Percentiles rank a stretch among this genome's conserved stretches.
These are phyloP conservation scores for Atlantisia rogersi DNA, from an alignment of 2,113 vertebrate species.

Conservation along the genomic window DNA sequence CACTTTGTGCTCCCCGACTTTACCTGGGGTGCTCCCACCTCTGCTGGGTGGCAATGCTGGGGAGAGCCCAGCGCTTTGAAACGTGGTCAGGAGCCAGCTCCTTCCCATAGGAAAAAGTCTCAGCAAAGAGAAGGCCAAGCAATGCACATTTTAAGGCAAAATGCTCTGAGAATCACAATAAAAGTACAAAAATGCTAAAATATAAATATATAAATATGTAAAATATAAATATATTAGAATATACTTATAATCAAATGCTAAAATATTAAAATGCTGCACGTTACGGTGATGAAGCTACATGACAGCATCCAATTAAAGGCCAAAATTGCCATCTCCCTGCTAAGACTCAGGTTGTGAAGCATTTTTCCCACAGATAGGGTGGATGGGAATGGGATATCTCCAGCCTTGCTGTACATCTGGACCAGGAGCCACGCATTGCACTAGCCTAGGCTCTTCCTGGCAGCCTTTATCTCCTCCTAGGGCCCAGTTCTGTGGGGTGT, in stretches of 20 bases:
- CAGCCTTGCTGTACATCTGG: neutral
- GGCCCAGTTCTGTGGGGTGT: neutral
- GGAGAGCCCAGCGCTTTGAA: neutral
- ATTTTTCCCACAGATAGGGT: rapidly evolving
- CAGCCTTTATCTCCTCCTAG: neutral
- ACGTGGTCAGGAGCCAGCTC: neutral
- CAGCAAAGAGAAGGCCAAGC: neutral
- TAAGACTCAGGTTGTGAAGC: neutral
- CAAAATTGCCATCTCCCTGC: slow-evolving; percentile 49
- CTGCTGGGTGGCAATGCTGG: neutral
- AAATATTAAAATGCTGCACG: neutral
- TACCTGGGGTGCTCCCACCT: neutral
- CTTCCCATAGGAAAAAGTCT: slow-evolving; percentile 8
- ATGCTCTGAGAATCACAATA: neutral
- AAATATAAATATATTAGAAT: neutral
- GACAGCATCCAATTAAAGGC: slow-evolving; percentile 29
- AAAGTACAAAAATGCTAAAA: neutral
- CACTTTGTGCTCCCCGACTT: neutral
- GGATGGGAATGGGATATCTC: neutral
- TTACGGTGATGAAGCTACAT: neutral
- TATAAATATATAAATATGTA: neutral
- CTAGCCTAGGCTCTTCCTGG: neutral
- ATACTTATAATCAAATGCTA: neutral
- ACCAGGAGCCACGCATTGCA: rapidly evolving
- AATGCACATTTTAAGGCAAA: slow-evolving; percentile 46